phyloP scores from a whole-genome alignment of 2,888 invertebrate species.

The Nineta flava region DNA sequence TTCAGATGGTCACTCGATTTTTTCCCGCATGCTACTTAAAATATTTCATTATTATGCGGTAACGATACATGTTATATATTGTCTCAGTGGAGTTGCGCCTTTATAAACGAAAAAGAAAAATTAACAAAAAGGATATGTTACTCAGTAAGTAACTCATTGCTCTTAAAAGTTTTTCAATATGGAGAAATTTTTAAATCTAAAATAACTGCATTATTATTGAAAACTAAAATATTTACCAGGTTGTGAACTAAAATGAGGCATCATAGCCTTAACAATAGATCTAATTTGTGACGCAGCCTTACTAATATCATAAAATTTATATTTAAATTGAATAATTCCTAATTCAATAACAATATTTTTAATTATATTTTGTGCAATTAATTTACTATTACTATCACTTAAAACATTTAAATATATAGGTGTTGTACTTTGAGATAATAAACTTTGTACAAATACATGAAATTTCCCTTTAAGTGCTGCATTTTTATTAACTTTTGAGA shows the following conservation, averaged over 20 bases:
- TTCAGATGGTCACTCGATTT: too few species aligned
- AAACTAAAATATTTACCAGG: constrained; percentile 36
- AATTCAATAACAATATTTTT: constrained; percentile 26
- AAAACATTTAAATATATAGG: constrained; percentile 42
- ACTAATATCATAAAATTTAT: constrained; percentile 43
- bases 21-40: too few species aligned
- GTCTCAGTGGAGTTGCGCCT: too few species aligned
- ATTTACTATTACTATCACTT: constrained; percentile 39
- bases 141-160: too few species aligned
- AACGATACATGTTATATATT: too few species aligned
- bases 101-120: too few species aligned
- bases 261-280: constrained; percentile 48
- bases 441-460: constrained; percentile 30
- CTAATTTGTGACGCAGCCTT: constrained; percentile 38
- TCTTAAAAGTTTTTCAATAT: too few species aligned
- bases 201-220: too few species aligned
- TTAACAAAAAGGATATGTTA: too few species aligned
- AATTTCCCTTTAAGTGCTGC: constrained; percentile 35
- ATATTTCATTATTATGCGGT: too few species aligned
- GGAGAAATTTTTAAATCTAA: too few species aligned
- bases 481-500: constrained; percentile 35
- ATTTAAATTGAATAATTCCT: constrained; percentile 24
- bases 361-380: constrained; percentile 33
- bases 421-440: constrained; percentile 30
- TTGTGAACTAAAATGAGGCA: constrained; percentile 52